Conservation (phyloP, 2,113 vertebrate genomes). For the Spea multiplicata region DNA sequence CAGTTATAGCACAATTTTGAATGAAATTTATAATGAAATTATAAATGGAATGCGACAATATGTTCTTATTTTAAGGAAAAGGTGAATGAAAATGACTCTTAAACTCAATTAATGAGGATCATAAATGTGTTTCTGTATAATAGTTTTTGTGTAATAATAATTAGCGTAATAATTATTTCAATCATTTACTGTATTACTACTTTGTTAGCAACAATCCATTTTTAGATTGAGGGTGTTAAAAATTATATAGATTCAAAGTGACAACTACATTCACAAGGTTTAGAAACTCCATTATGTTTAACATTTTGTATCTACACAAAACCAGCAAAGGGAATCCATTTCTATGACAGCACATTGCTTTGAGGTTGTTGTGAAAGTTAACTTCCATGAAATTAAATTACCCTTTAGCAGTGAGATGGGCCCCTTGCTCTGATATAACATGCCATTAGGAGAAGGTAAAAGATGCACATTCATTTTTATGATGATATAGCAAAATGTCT, state of each 20-base stretch:
- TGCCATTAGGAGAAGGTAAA: slow-evolving; percentile 12
- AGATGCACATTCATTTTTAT: background rate
- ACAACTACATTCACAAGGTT: too few species aligned
- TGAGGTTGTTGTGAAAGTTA: background rate
- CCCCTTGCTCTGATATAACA: background rate
- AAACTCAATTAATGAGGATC: too few species aligned
- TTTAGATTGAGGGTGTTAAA: background rate
- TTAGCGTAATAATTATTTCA: too few species aligned
- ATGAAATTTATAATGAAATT: too few species aligned
- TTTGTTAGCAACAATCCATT: too few species aligned
- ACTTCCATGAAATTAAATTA: background rate
- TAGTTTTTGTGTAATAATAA: too few species aligned
- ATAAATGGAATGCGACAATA: too few species aligned
- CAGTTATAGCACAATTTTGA: too few species aligned
- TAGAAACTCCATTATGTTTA: slow-evolving; percentile 3
- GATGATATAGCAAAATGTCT: slow-evolving; percentile 10
- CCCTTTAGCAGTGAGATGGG: background rate
- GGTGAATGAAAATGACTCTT: too few species aligned
- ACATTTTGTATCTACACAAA: slow-evolving; percentile 12
- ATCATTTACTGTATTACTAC: too few species aligned
- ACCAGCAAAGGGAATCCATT: slow-evolving; percentile 6
- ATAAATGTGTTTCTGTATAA: too few species aligned
- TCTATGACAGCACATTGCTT: background rate
- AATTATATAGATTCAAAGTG: background rate
- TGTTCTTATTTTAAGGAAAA: too few species aligned